Evolutionary conservation across 2,888 invertebrate species (phyloP), one percentile per base, ranked within the genome.

Genomic region (Argyresthia goedartella): DNA sequence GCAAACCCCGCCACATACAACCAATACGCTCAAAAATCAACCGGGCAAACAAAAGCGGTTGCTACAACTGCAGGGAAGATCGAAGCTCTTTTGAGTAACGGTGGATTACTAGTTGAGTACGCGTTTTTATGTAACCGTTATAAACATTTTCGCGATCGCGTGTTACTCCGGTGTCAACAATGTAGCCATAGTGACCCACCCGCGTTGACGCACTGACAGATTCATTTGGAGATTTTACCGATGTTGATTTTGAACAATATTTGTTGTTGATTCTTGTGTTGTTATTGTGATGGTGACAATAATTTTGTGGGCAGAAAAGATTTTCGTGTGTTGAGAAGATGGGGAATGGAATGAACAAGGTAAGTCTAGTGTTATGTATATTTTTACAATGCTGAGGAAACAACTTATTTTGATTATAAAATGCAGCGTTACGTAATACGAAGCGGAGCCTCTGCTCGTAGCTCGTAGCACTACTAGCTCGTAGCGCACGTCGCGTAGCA

Each of bases 261-360:
- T 66, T 69, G 70, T 66, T 50, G 56, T 69, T 66, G 59, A 64
- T 65, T 65, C 65, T 66, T 67, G 11, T 56, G 53, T 67, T 68
- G 60, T 71, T 63, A 49, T 58, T 57, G 51, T 45, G 51, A 42
- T 44, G 51, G 61, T 63, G 72, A 74, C 73, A 75, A 76, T 77
- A 78, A 71, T 69, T 66, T 60, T 60, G 55, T 65, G 69, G 59
- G 55, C 63, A 65, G 56, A 53, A 52, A 59, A 66, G 54, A 57
- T 65, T 59, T 60, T 56, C 60, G 63, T 64, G 60, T 59, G 61
- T 59, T 60, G 54, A 62, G 61, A 76, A 69, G 61, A 77, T 95
- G 94, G 95, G 95, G 85, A 94, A 95, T 92, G 95, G 95, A 82
- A 95, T 95, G 95, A 95, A 95, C 85, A 95, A 94, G 93, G 95